Conservation (phyloP, 2,113 vertebrate species). For the Protomyctophum bolini region DNA sequence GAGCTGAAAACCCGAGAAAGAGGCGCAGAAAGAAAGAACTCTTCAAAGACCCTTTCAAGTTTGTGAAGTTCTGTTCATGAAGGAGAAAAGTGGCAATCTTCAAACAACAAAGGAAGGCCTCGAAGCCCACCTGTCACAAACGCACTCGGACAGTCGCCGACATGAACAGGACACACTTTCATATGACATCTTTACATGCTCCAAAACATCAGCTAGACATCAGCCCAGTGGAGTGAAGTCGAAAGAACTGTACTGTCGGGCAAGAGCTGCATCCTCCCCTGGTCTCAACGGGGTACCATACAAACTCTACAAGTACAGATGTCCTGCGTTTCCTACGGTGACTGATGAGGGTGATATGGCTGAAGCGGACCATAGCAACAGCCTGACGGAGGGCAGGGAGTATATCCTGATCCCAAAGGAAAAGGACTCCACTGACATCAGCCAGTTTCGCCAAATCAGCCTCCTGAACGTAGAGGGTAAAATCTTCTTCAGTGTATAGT, state of each 20-base stretch:
- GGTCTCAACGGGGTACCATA: slow-evolving; percentile 27
- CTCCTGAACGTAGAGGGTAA: slow-evolving; percentile 10
- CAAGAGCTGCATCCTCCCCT: slow-evolving; percentile 21
- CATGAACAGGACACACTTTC: slow-evolving; percentile 6
- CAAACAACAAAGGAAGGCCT: slow-evolving; percentile 14
- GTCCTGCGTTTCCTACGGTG: slow-evolving; percentile 26
- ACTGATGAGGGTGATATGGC: slow-evolving; percentile 14
- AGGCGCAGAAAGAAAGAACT: too few species aligned
- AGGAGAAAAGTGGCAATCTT: slow-evolving; percentile 10
- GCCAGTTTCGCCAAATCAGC: slow-evolving; percentile 28
- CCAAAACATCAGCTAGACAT: too few species aligned
- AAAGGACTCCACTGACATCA: slow-evolving; percentile 3
- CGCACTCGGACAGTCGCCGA: neutral
- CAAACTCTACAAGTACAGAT: slow-evolving; percentile 30
- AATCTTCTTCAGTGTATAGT: too few species aligned
- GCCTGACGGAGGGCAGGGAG: slow-evolving; percentile 19
- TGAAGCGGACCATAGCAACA: slow-evolving; percentile 9
- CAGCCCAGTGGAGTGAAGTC: slow-evolving; percentile 26
- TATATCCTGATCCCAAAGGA: slow-evolving; percentile 22
- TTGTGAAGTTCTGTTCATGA: neutral
- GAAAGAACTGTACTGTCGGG: slow-evolving; percentile 8
- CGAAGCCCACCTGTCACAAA: slow-evolving; percentile 4
- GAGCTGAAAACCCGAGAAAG: too few species aligned
- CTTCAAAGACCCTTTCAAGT: neutral
- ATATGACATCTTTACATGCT: neutral